Conservation (phyloP, 2,797 vertebrate species). For the Paratrypauchen microcephalus region DNA sequence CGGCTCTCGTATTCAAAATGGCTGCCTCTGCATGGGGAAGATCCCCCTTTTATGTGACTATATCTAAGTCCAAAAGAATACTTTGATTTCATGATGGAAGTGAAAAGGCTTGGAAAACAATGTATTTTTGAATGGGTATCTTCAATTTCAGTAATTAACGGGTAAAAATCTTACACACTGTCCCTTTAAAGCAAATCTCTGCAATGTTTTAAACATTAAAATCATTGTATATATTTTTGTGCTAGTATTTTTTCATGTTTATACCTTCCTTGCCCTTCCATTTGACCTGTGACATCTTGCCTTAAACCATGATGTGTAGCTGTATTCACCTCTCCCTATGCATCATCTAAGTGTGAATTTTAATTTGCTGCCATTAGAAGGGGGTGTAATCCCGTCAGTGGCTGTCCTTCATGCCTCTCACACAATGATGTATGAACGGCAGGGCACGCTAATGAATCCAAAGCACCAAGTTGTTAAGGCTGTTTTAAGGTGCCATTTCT, state of each 20-base stretch:
- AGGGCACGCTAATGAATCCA: conserved; percentile 87
- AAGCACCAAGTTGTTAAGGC: conserved; percentile 88
- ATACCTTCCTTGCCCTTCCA: neutral
- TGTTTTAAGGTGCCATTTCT: conserved; percentile 92
- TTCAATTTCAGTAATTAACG: too few species aligned
- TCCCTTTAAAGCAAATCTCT: neutral
- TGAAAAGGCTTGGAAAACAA: too few species aligned
- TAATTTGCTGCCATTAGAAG: conserved; percentile 90
- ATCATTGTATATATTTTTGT: neutral
- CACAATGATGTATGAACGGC: conserved; percentile 91
- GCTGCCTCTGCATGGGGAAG: too few species aligned
- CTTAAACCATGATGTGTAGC: conserved; percentile 72
- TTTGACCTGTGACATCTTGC: conserved; percentile 53
- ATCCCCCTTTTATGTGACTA: too few species aligned
- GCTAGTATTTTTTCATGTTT: neutral
- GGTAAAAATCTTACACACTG: too few species aligned
- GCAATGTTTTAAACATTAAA: neutral
- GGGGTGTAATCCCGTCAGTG: conserved; percentile 89
- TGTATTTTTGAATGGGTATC: too few species aligned
- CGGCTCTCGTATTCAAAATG: too few species aligned
- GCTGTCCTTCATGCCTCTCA: conserved; percentile 93
- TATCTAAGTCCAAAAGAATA: too few species aligned
- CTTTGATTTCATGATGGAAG: too few species aligned
- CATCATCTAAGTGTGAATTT: conserved; percentile 82
- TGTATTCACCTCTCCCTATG: conserved; percentile 76